Evolutionary conservation across 2,888 invertebrate genomes (phyloP), one percentile per base, ranked within the genome.

Genomic region (Amblyteles armatorius): DNA sequence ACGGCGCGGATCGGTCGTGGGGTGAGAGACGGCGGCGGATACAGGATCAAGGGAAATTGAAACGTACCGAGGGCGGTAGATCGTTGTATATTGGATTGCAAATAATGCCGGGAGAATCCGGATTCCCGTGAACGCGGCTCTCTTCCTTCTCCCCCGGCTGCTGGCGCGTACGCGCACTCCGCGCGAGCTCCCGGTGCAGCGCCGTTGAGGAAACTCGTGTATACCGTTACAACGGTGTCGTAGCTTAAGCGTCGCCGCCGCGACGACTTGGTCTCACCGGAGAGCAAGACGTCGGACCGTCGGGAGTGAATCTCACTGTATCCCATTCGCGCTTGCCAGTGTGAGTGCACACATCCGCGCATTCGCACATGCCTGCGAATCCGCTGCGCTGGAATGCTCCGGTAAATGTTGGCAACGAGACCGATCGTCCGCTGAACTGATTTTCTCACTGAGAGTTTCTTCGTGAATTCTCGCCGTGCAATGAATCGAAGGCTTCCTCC

Each of bases 21-120:
- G 44, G 44, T 84, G 74, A 76, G 52, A 67, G 80, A 71, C 68
- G 60, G 72, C 68, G 60, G 67, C 67, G 80, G 84, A 80, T 82
- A 65, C 79, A 65, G 77, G 50, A 79, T 82, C 79, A 79, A 67
- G 76, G 81, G 84, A 86, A 87, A 87, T 87, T 86, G 87, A 87
- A 87, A 87, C 81, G 87, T 86, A 87, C 79, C 86, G 81, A 71
- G 84, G 79, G 55, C 79, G 72, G 78, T 72, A 79, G 84, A 87
- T 83, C 79, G 86, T 86, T 87, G 84, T 87, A 87, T 86, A 87
- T 87, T 84, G 87, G 68, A 86, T 84, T 84, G 87, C 86, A 86
- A 63, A 86, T 87, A 86, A 84, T 81, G 78, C 74, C 55, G 71
- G 79, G 71, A 60, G 72, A 50, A 74, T 40, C n/a, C 52, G 72